These are phyloP conservation scores for Trachops cirrhosus DNA, from an alignment of 2,797 vertebrate genomes.

Conservation along the genomic window DNA sequence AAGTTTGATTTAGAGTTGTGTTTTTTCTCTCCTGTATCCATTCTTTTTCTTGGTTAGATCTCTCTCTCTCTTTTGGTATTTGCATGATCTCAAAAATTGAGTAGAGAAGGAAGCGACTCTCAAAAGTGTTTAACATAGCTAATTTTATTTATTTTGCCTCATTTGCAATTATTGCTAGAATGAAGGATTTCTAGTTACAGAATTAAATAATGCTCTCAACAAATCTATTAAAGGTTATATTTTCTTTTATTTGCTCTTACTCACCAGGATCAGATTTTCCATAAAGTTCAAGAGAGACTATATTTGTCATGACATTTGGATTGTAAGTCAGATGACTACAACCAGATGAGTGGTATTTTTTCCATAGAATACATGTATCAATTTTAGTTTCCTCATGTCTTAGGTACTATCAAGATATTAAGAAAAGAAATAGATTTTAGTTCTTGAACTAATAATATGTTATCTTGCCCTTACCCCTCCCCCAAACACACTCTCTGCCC, in stretches of 20 bases:
- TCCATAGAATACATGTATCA: not conserved
- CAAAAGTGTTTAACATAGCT: not conserved
- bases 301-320: slow-evolving; percentile 30
- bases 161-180: not conserved
- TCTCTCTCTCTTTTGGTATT: not conserved
- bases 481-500: not conserved
- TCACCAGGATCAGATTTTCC: not conserved
- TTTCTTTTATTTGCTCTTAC: not conserved
- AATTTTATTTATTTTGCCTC: slow-evolving; percentile 16
- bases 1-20: not conserved
- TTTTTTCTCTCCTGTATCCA: not conserved
- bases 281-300: not conserved
- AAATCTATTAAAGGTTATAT: not conserved
- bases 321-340: not conserved
- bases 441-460: not conserved
- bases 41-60: not conserved
- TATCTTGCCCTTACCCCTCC: not conserved
- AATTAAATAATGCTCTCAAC: slow-evolving; percentile 14
- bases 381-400: not conserved
- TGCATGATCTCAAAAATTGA: not conserved
- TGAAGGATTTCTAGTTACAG: not conserved
- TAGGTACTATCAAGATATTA: not conserved
- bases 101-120: not conserved
- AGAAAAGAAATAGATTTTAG: no score
- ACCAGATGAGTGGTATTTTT: not conserved